Base-by-base conservation (phyloP, 2,113 vertebrate species). In the Phocoena phocoena region DNA sequence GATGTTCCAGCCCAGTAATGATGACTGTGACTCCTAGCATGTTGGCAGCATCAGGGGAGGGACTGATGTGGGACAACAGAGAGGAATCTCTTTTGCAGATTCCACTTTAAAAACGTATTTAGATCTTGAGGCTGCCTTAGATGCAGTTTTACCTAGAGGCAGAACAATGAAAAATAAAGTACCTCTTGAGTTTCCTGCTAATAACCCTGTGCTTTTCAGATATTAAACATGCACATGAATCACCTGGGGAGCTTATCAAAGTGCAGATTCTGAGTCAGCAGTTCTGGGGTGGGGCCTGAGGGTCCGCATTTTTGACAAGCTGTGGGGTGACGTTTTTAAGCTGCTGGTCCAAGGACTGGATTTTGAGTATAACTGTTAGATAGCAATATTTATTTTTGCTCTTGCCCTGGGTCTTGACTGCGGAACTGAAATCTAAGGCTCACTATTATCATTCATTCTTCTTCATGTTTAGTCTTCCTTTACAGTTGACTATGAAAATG, bases 151-250 rank as follows among this genome's bases (percentile, higher is more conserved):
- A 68, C 41, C 50, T 76, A 76, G 47, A 94, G 60, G 50, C 83
- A 97, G 53, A 82, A 15, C 82, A 88, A 17, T 93, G 73, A 79
- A 84, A 94, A 96, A n/a, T 31, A 55, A 67, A 81, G 83, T 44
- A 15, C 58, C 31, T 87, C 80, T 71, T 38, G 58, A 89, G 58
- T 13, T 88, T 76, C 41, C 68, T 84, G 68, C 2, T 86, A 60
- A 90, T 86, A 60, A 92, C 63, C 2, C 1, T 50, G 9, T 84
- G 53, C 44, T 85, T 81, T 94, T 76, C 36, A 26, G 58, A 36
- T 55, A 17, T 83, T 85, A 67, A 92, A 31, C 26, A 7, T 96
- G 12, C 28, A 21, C 26, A 1, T 6, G 23, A 74, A 60, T 62
- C 58, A 71, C 60, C 5, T 55, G 47, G 17, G 11, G 11, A 14